These are phyloP conservation scores for Rhinella marina DNA, from an alignment of 2,797 vertebrate genomes.

Conservation along the genomic window DNA sequence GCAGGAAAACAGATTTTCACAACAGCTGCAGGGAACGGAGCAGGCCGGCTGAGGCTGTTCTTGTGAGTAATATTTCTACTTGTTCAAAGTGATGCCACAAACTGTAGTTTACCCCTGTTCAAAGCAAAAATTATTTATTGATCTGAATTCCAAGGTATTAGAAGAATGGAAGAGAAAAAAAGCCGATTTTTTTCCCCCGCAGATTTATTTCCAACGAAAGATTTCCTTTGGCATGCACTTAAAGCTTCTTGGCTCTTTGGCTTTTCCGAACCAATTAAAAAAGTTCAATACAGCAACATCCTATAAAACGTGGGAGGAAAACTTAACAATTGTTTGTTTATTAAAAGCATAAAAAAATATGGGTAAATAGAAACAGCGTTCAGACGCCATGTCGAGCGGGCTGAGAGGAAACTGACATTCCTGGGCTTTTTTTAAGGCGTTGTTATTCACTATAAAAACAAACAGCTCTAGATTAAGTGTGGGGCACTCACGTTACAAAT, in stretches of 20 bases:
- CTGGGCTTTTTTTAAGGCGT: slow-evolving; percentile 68
- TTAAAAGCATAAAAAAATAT: slow-evolving; percentile 62
- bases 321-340: slow-evolving; percentile 61
- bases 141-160: slow-evolving; percentile 62
- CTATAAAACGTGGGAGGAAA: slow-evolving; percentile 24
- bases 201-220: slow-evolving; percentile 65
- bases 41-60: neutral
- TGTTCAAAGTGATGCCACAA: slow-evolving; percentile 46
- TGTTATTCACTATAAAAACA: slow-evolving; percentile 71
- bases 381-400: slow-evolving; percentile 63
- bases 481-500: slow-evolving; percentile 79
- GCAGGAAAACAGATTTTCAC: slow-evolving; percentile 42
- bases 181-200: slow-evolving; percentile 53
- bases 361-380: slow-evolving; percentile 64
- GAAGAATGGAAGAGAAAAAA: slow-evolving; percentile 43
- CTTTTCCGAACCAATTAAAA: slow-evolving; percentile 59
- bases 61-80: neutral
- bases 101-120: slow-evolving; percentile 45
- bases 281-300: slow-evolving; percentile 61
- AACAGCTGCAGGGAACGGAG: slow-evolving; percentile 30
- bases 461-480: slow-evolving; percentile 72
- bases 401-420: slow-evolving; percentile 65
- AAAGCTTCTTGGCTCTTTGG: slow-evolving; percentile 51
- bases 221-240: slow-evolving; percentile 61
- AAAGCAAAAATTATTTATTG: slow-evolving; percentile 55